Evolutionary conservation across 2,113 vertebrate species (phyloP).

Genomic region (Pygoscelis antarcticus): DNA sequence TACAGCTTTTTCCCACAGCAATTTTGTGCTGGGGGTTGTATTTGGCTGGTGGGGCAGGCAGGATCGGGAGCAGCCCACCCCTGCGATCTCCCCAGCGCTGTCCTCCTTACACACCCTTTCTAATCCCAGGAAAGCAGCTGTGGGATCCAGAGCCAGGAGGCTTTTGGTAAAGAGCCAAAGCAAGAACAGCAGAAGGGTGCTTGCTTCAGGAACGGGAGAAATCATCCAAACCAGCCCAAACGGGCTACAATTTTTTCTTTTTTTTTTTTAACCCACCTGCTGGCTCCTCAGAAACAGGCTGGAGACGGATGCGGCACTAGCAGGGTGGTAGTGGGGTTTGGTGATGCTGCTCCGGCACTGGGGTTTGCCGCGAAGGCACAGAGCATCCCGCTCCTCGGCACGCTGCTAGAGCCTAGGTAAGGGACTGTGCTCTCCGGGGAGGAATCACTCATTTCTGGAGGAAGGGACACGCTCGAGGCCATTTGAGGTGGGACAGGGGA

Average conservation of each 20-base stretch:
- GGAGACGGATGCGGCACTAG: not conserved
- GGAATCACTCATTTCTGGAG: not conserved
- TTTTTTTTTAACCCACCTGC: not conserved
- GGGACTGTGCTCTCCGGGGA: too few species aligned
- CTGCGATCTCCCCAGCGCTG: accelerated
- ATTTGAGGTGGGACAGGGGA: not conserved
- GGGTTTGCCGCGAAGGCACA: accelerated
- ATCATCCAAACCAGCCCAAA: not conserved
- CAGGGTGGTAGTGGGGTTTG: not conserved
- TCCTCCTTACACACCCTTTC: not conserved
- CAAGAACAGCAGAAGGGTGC: not conserved
- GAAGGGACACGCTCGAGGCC: not conserved
- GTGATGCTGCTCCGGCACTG: not conserved
- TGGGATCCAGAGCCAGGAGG: not conserved
- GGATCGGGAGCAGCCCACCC: not conserved
- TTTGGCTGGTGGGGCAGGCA: not conserved
- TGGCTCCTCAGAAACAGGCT: not conserved
- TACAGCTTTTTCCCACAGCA: not conserved
- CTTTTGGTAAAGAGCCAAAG: not conserved
- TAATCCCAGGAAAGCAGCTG: not conserved
- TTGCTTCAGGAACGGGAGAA: not conserved
- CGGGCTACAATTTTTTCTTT: not conserved
- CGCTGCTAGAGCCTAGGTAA: not conserved
- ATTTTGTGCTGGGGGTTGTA: accelerated
- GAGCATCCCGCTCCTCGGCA: not conserved